Evolutionary conservation across 2,113 vertebrate genomes (phyloP), one percentile per base, ranked within the genome.

Genomic region (Sciurus niger): DNA sequence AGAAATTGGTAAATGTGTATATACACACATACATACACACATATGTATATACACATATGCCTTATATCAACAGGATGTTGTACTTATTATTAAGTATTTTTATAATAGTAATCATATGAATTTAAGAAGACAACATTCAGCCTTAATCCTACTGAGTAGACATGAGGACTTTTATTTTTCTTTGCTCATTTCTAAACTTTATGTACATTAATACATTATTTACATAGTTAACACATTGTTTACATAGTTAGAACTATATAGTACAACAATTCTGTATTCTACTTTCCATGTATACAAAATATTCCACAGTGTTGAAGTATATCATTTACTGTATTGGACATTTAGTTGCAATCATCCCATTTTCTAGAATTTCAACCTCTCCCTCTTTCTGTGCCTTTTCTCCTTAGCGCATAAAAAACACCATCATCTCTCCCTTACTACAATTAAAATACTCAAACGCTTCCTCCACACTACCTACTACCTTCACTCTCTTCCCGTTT

Each of bases 61-160:
- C 58, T 60, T 60, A 60, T 60, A 25, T 60, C 58, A 60, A 60
- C 22, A 25, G 20, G 8, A 25, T 22, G 24, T 22, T 3, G 7
- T 20, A 60, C 58, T 91, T 84, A 12, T 65, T 90, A 58, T 58
- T 79, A 74, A 85, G 46, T 68, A 40, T 40, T 87, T 84, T 90
- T 58, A 30, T 32, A 40, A 53, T 34, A 46, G 63, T 87, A 70
- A 90, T 73, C 37, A 90, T 51, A 10, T 28, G 7, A 78, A 37
- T 84, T 92, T 68, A 14, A 32, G 83, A 92, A 82, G 67, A 87
- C 82, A 93, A 74, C 58, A 22, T 16, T n/a, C 34, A 70, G 20
- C 9, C 24, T 90, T 70, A 68, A 82, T 63, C 20, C 40, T 85
- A 17, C 32, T 77, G 18, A 10, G 72, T 16, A 78, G 18, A 55